Evolutionary conservation across 2,797 vertebrate genomes (phyloP), one percentile per base, ranked within the genome.

Genomic region (Heliangelus exortis): DNA sequence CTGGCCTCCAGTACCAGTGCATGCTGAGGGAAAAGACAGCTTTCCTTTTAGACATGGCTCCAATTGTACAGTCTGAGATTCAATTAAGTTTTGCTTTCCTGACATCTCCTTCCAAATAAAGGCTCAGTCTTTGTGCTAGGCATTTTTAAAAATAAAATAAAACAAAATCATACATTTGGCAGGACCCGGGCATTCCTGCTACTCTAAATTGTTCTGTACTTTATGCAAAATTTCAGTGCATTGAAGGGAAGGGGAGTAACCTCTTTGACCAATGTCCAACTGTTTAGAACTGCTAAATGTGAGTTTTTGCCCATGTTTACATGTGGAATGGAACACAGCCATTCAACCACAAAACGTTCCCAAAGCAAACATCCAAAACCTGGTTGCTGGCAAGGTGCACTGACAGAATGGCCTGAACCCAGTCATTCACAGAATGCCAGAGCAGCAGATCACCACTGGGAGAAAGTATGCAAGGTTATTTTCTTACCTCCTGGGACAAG

Each of bases 371-470:
- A 96, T 90, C 66, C 67, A 93, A 84, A 96, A 82, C 92, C 92
- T 84, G 89, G 86, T 21, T 90, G 91, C 90, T 96, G 96, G 91
- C 93, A 87, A 62, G 91, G 77, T 51, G 53, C 8, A 1, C 34
- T 76, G 95, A 94, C 90, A 97, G 94, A 41, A 78, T 92, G 23
- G 91, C 95, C 97, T 97, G 97, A 97, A 97, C 96, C 91, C 96
- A 97, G 97, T 94, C 97, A 97, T 96, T 97, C 96, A 97, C 93
- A 93, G 96, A 72, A 96, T 87, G 97, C 97, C 97, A 97, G 54
- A 95, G 91, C 95, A 96, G 88, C 90, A 91, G 89, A 94, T 93
- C 61, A 63, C 65, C 93, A 19, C 18, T 63, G 94, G 86, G 36
- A 91, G 62, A 72, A 94, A 92, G 77, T 16, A 82, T 45, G n/a